Base-by-base conservation (phyloP, 2,888 invertebrate genomes). In the Pollenia griseotomentosa region DNA sequence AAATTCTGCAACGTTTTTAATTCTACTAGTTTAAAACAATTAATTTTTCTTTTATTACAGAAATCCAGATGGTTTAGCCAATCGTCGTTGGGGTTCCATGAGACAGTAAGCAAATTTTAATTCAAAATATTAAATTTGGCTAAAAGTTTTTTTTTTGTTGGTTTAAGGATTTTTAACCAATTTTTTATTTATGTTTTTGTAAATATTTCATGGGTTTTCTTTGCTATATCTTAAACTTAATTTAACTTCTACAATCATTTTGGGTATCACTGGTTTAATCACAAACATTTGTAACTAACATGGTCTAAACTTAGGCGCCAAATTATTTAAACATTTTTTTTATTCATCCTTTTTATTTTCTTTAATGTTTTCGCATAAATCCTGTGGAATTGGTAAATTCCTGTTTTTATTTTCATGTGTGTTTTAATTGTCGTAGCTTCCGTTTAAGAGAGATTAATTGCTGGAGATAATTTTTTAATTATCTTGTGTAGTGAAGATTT, bases 71-170 rank as follows among this genome's bases (percentile, higher is more conserved):
- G 94, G 94, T 89, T 93, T 95, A 89, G 94, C 95, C 83, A 95
- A 95, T 91, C 94, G 95, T 91, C 94, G 95, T 94, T 95, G 95
- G 95, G 95, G 95, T 89, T 95, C 95, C 85, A 95, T 95, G 94
- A 94, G 95, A 94, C 95, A 95, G 95, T 95, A 94, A 95, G 95
- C 90, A 85, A 57, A 73, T 42, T 46, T 57, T 48, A 42, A 46
- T 55, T 80, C 6, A 14, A 55, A 70, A 65, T 78, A 57, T 19
- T 61, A 46, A 19, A 59, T 73, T 68, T 78, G 78, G 53, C 14
- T 79, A 42, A 70, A 83, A 59, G 6, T 42, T 63, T 44, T 61
- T 8, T 23, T 53, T 5, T 46, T 42, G 2, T 40, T 73, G 80
- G 71, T 55, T 77, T 44, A 73, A 66, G 83, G 74, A 40, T 3